phyloP scores from a whole-genome alignment of 2,797 vertebrate species.

The Poecilia gillii region DNA sequence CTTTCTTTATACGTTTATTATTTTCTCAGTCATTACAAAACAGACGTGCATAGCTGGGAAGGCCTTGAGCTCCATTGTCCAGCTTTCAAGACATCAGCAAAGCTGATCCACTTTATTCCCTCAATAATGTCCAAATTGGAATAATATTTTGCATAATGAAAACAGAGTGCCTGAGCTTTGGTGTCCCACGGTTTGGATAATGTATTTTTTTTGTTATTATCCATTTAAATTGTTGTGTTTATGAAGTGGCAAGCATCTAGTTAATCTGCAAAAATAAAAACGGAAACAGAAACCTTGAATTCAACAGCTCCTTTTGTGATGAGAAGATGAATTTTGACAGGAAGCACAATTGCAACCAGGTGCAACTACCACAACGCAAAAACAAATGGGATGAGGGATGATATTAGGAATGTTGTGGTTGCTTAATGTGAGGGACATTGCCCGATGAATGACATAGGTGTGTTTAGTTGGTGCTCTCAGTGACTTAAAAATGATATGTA shows the following conservation, averaged over 20 bases:
- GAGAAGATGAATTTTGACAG: conserved; percentile 9
- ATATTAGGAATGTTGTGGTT: conserved; percentile 10
- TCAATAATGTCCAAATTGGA: conserved; percentile 1
- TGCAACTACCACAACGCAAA: conserved; percentile 30
- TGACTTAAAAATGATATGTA: conserved; percentile 36
- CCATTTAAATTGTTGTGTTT: background rate
- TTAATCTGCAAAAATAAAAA: background rate
- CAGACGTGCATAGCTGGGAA: background rate
- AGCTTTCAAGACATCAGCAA: conserved; percentile 14
- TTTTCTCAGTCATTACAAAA: conserved; percentile 3
- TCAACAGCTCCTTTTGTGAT: conserved; percentile 19
- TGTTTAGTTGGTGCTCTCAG: conserved; percentile 33
- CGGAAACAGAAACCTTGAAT: background rate
- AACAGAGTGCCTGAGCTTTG: conserved; percentile 3
- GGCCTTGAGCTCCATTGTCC: conserved; percentile 4
- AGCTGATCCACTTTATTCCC: conserved; percentile 13
- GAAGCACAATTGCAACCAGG: conserved; percentile 27
- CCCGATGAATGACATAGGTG: conserved; percentile 36
- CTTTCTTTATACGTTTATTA: conserved; percentile 33
- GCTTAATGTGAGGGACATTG: conserved; percentile 28
- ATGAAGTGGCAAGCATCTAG: conserved; percentile 13
- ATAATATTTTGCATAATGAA: conserved; percentile 1
- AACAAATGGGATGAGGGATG: conserved; percentile 33
- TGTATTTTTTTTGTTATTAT: background rate
- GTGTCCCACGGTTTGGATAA: background rate